A percentile compares a stretch with the other conserved stretches of the same genome.
Evolutionary conservation across 2,113 vertebrate species (phyloP).

Genomic region (Climacteris rufus): DNA sequence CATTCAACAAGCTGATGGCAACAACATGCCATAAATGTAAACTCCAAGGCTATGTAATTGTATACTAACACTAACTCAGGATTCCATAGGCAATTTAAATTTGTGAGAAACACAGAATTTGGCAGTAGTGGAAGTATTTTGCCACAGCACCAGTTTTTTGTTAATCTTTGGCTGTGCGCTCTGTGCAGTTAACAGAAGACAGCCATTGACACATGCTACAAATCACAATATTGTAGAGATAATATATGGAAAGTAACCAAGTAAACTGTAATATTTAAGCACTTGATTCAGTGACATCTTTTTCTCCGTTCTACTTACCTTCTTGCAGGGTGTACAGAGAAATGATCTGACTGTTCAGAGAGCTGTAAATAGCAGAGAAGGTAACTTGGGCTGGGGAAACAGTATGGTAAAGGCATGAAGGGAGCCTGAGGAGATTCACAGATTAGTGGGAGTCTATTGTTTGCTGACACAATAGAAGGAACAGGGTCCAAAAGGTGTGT

Average conservation of each 20-base stretch:
- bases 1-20: background rate
- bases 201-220: background rate
- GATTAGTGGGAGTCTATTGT: constrained; percentile 28
- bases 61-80: background rate
- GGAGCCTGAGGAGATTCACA: constrained; percentile 36
- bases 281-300: background rate
- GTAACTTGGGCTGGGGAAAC: constrained; percentile 5
- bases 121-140: background rate
- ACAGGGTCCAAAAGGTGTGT: constrained; percentile 30
- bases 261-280: background rate
- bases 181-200: background rate
- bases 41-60: background rate
- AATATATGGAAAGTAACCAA: background rate
- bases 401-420: constrained; percentile 48
- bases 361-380: background rate
- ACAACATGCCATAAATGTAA: background rate
- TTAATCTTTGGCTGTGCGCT: background rate
- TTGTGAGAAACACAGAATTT: background rate
- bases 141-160: background rate
- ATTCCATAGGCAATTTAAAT: background rate
- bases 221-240: background rate
- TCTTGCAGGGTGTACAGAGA: background rate
- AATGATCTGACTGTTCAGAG: background rate
- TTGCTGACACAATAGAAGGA: constrained; percentile 55
- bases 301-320: background rate